Percentiles rank a stretch among this genome's conserved stretches.
phyloP scores from a whole-genome alignment of 1,140 invertebrate species.

The Macrobrachium nipponense region DNA sequence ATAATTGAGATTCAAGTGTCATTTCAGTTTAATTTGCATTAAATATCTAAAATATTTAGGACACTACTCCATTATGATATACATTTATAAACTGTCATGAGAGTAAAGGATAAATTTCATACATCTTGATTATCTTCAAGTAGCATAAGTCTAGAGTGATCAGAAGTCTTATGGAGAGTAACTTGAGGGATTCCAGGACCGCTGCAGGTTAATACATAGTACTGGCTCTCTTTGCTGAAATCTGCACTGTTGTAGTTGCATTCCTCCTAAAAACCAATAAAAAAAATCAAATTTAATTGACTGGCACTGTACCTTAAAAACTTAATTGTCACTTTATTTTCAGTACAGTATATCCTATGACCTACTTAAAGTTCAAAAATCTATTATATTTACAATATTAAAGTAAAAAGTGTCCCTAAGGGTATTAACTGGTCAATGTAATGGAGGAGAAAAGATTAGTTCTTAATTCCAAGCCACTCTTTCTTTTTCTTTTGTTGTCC shows the following conservation, averaged over 20 bases:
- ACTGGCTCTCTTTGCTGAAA: slow-evolving; percentile 77
- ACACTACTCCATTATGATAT: too few relatives aligned
- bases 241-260: slow-evolving; percentile 77
- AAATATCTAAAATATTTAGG: too few relatives aligned
- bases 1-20: neutral
- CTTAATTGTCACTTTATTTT: too few relatives aligned
- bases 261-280: slow-evolving; percentile 49
- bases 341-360: too few relatives aligned
- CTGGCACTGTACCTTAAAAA: too few relatives aligned
- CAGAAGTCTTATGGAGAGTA: slow-evolving; percentile 64
- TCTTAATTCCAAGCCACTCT: too few relatives aligned
- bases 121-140: slow-evolving; percentile 64
- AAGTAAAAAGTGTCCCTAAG: too few relatives aligned
- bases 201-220: slow-evolving; percentile 82
- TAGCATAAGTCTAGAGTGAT: slow-evolving; percentile 53
- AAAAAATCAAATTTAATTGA: neutral
- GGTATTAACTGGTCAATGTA: too few relatives aligned
- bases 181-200: slow-evolving; percentile 75
- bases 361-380: too few relatives aligned
- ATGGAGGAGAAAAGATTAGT: too few relatives aligned
- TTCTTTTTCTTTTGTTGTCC: too few relatives aligned
- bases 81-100: neutral
- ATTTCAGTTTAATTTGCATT: neutral
- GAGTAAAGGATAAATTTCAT: neutral
- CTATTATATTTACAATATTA: too few relatives aligned